Base-by-base conservation (phyloP, 2,797 vertebrate species). In the Ataeniobius toweri region DNA sequence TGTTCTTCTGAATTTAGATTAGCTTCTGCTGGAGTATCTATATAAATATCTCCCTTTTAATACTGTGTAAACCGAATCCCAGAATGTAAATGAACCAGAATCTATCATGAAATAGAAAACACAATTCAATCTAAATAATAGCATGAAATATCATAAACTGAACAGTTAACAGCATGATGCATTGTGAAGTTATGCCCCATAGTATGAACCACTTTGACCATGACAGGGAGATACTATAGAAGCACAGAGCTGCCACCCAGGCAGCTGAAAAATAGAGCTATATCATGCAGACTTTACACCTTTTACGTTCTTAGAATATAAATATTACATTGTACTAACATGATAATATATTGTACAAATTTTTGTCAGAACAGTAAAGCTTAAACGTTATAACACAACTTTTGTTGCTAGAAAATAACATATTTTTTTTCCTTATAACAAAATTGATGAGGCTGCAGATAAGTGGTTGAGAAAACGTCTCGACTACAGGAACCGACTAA, bases 1-100 rank as follows among this genome's bases (percentile, higher is more conserved):
- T 26, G 50, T 79, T 84, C 67, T 51, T 79, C 78, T 85, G 67
- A 77, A 56, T 83, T 82, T 81, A 80, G 63, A 51, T 81, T 79
- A 83, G 46, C 77, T 83, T 70, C 51, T 79, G 55, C 78, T 83
- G 75, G 69, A 74, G 71, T 63, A 74, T 84, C 61, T 88, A 72
- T 72, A 71, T 75, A 77, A 83, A 83, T 81, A 70, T 80, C 79
- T 83, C 82, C 63, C 68, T 63, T 76, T 72, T 76, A 48, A 68
- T 71, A 50, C 51, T 26, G 50, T 41, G 12, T 10, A 48, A 20
- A 24, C 73, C 26, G 78, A 78, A 76, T n/a, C 16, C 26, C 13
- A 36, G 51, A 69, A 74, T 72, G 14, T 67, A 68, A 58, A 4
- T 22, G 6, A 26, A 69, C 18, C 61, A 73, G 58, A 68, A 71